Conservation (phyloP, 1,140 invertebrate species). For the Eueides isabella region DNA sequence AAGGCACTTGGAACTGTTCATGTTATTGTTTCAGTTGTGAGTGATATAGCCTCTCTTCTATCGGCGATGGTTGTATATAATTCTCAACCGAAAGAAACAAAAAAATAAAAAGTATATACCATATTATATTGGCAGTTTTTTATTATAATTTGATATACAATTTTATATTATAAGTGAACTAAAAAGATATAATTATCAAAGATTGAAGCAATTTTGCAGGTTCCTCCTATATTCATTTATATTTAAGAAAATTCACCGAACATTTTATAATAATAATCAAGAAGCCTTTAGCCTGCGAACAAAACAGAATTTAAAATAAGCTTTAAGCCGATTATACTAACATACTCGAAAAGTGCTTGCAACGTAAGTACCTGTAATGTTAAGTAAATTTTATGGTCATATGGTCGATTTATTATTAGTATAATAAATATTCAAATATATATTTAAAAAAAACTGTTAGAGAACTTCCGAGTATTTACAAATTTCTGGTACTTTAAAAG, state of each 20-base stretch:
- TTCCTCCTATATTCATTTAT: not conserved
- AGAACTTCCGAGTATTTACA: no score
- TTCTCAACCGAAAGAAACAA: no score
- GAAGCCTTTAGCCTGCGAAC: not conserved
- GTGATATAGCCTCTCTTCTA: no score
- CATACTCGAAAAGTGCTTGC: not conserved
- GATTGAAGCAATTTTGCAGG: not conserved
- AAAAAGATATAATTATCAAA: not conserved
- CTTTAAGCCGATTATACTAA: not conserved
- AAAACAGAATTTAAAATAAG: constrained; percentile 14
- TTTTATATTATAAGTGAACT: no score
- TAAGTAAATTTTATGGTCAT: not conserved
- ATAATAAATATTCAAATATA: not conserved
- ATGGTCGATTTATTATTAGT: not conserved
- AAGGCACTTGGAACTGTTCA: no score
- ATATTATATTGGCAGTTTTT: no score
- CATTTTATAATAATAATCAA: not conserved
- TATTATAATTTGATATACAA: no score
- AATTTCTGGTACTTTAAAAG: no score
- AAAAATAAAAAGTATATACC: no score
- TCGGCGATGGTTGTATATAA: no score
- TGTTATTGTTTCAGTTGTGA: no score
- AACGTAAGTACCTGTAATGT: not conserved
- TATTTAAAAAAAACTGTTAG: not conserved
- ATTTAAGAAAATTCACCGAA: not conserved